Evolutionary conservation across 2,888 invertebrate species (phyloP), one percentile per base, ranked within the genome.

Genomic region (Nemurella pictetii): DNA sequence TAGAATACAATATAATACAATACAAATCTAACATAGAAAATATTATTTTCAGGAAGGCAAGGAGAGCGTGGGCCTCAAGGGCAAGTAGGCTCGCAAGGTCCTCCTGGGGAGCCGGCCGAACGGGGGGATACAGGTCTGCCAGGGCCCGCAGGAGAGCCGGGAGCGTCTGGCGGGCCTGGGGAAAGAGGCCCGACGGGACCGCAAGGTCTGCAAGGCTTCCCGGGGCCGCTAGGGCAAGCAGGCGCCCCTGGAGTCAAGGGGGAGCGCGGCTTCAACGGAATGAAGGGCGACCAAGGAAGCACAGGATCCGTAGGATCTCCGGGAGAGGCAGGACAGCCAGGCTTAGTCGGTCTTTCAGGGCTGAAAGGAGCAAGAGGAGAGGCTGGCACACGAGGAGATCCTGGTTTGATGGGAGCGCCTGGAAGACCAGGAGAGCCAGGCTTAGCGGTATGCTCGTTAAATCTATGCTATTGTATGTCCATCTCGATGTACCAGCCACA

Each of bases 11-110:
- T n/a, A n/a, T n/a, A n/a, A 36, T 15, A 9, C 36, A 36, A 15
- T 15, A 36, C 7, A 36, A 36, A 7, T 9, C 36, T 36, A 36
- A 36, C 15, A 36, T 15, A 36, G 9, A 9, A 7, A 7, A 36
- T 85, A n/a, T n/a, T 74, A 30, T 86, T 89, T 9, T 85, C 87
- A 91, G 94, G 95, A 83, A 92, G 93, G 85, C 93, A 92, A 89
- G 96, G 96, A 86, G 95, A 96, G 88, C 93, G 96, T 89, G 96
- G 96, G 0, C 93, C 93, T 0, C 95, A 94, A 89, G 96, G 96
- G n/a, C 92, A 93, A 25, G 90, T 95, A 28, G 96, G 96, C 2
- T 94, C 94, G 0, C 91, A 92, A 0, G 96, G 96, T 0, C 94
- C 95, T 0, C 95, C 95, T 0, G 96, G 96, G 25, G 96, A 96